Evolutionary conservation across 2,888 invertebrate species (phyloP), one percentile per base, ranked within the genome.

Genomic region (Laspeyria flexula): DNA sequence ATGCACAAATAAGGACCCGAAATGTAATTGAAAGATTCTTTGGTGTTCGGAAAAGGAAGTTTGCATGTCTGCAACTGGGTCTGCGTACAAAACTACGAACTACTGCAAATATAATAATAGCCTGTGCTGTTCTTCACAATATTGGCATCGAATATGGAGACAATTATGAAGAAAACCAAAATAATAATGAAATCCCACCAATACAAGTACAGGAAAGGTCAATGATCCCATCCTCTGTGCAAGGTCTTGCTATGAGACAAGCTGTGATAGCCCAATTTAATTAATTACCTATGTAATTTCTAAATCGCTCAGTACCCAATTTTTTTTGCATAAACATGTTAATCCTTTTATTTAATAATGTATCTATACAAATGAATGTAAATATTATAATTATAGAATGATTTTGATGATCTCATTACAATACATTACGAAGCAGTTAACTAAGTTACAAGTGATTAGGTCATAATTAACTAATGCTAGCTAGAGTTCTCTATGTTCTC

Each of bases 61-160:
- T 11, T 25, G 3, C 7, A 25, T 10, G 1, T 9, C 7, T 33
- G 12, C 43, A 46, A 18, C 43, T 53, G 43, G 23, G 46, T 15
- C 40, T 53, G 12, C 47, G 33, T 33, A 33, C 47, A 3, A 46
- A 46, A 16, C 39, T 25, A 11, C 43, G 43, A 42, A 11, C 35
- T n/a, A n/a, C 3, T 5, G 7, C 29, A 3, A 29, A 21, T 21
- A 21, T 21, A 3, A 21, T 21, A 21, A 21, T 21, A 21, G 21
- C 21, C 21, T 21, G 21, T 5, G 21, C 21, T 21, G 29, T 5
- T 9, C 29, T 29, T 2, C 9, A 29, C 5, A 21, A 21, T 21
- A 21, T 21, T 21, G 21, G 21, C 5, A 21, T 21, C 5, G 21
- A 5, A 2, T 2, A 21, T 5, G 21, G 11, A 12, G 12, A 33